Conservation (phyloP, 2,113 vertebrate species). For the Nothobranchius furzeri region DNA sequence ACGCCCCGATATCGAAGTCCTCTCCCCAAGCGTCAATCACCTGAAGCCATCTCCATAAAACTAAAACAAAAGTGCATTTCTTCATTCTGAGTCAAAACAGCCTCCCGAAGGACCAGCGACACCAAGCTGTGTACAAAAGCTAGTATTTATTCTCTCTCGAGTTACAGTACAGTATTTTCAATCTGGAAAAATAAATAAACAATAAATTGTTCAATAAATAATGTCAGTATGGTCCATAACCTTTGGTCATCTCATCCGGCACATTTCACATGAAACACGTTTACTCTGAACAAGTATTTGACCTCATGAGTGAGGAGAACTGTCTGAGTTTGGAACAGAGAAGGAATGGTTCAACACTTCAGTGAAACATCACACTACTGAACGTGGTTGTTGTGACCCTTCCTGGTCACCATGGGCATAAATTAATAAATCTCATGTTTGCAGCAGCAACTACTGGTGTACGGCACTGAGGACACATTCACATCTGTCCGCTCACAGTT, state of each 20-base stretch:
- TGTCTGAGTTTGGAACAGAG: no score
- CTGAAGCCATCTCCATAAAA: constrained; percentile 71
- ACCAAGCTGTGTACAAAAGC: constrained; percentile 67
- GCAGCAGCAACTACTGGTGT: no score
- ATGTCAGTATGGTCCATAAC: constrained; percentile 60
- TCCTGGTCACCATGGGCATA: no score
- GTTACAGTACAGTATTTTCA: constrained; percentile 69
- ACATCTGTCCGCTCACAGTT: no score
- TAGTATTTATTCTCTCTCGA: constrained; percentile 71
- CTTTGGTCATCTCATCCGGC: constrained; percentile 47
- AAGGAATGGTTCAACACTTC: no score
- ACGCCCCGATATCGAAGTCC: constrained; percentile 48
- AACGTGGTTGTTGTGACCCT: no score
- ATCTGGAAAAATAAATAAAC: constrained; percentile 62
- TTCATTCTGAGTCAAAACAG: constrained; percentile 37
- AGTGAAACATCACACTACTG: no score
- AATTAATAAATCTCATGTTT: no score
- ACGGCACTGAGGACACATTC: no score
- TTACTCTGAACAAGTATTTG: constrained; percentile 25
- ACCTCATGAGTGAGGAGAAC: background rate
- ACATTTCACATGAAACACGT: constrained; percentile 47
- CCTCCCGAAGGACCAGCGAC: constrained; percentile 68
- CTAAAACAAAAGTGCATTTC: constrained; percentile 59
- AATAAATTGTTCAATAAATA: constrained; percentile 85
- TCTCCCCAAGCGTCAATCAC: constrained; percentile 65